Percentiles rank a stretch among this genome's conserved stretches.
Conservation (phyloP, 1,140 invertebrate species). For the Ostrea edulis region DNA sequence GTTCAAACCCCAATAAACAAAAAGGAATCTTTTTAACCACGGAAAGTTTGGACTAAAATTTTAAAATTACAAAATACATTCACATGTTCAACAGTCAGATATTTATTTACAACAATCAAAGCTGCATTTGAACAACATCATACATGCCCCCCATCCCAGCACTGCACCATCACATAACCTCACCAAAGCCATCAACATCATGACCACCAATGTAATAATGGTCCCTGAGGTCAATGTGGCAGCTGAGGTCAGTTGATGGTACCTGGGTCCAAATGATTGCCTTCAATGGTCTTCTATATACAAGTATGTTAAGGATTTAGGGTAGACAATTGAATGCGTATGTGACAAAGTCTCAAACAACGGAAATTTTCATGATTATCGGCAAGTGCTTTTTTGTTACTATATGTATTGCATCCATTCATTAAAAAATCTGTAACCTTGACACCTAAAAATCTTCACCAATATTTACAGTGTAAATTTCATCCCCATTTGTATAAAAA, state of each 20-base stretch:
- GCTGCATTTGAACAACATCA: constrained; percentile 6
- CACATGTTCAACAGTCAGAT: neutral
- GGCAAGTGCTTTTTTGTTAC: neutral
- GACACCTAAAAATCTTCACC: too few species aligned
- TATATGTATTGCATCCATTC: neutral
- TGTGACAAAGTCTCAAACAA: neutral
- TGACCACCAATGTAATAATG: neutral
- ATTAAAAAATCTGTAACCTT: neutral
- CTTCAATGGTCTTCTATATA: neutral
- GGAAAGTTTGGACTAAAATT: too few species aligned
- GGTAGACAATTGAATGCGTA: neutral
- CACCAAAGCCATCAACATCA: neutral
- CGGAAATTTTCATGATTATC: neutral
- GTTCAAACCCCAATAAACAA: neutral
- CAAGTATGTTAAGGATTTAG: neutral
- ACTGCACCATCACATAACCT: neutral
- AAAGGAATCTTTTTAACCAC: too few species aligned
- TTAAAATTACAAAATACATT: too few species aligned
- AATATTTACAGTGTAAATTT: too few species aligned
- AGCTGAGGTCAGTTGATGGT: neutral
- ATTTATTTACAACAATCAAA: constrained; percentile 15
- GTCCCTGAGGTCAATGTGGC: neutral
- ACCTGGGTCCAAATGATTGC: neutral
- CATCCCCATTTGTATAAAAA: too few species aligned
- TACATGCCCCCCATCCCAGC: neutral